phyloP scores from a whole-genome alignment of 2,797 vertebrate genomes.

The Ceyx erithaca region DNA sequence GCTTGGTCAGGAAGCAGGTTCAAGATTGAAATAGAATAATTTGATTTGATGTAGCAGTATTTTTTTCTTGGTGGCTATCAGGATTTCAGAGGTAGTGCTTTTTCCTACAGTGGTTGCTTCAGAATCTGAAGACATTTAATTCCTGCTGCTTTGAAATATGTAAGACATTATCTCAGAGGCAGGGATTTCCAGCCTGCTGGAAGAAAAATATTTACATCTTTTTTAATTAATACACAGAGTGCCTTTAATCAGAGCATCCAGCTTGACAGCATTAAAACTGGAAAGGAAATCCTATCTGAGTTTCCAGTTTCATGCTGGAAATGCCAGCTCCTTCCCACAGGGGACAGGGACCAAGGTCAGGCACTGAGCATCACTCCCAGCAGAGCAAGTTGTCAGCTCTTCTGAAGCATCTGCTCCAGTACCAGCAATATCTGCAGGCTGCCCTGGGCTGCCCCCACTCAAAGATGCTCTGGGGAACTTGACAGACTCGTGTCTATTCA shows the following conservation, averaged over 20 bases:
- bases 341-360: neutral
- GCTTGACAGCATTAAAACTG: neutral
- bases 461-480: fast-evolving
- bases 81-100: neutral
- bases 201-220: neutral
- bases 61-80: neutral
- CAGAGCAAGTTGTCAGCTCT: neutral
- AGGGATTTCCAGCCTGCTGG: neutral
- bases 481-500: neutral
- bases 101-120: neutral
- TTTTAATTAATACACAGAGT: neutral
- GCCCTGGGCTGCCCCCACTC: neutral
- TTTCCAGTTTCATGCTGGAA: neutral
- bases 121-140: neutral
- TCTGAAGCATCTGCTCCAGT: neutral
- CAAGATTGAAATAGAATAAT: neutral
- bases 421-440: neutral
- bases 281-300: neutral
- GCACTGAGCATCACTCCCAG: neutral
- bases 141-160: neutral
- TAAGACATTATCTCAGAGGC: neutral
- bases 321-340: neutral
- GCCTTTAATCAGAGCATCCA: slow-evolving; percentile 21
- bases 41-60: neutral
- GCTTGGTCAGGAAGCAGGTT: neutral